A percentile compares a stretch with the other conserved stretches of the same genome.
Evolutionary conservation across 2,797 vertebrate species (phyloP).

Genomic region (Hydrolagus colliei): DNA sequence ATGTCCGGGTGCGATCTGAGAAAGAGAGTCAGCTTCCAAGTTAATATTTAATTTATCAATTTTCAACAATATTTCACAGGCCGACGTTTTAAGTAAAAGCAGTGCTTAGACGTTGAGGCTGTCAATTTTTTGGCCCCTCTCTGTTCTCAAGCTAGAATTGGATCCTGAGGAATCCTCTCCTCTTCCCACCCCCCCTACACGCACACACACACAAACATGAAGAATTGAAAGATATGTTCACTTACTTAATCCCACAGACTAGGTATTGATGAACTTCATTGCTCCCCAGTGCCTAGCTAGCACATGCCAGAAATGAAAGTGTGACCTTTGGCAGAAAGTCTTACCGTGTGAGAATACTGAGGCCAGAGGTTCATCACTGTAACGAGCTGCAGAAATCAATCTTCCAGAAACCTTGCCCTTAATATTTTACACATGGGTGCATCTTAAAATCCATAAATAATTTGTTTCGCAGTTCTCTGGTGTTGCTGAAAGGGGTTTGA

Average conservation of each 20-base stretch:
- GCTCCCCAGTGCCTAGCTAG: background rate
- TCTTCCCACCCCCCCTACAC: background rate
- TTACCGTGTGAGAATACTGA: conserved; percentile 40
- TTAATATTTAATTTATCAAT: no score
- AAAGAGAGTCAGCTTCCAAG: no score
- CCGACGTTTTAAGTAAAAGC: no score
- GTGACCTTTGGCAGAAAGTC: background rate
- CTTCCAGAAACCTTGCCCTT: conserved; percentile 49
- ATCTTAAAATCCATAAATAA: conserved; percentile 42
- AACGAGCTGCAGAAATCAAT: conserved; percentile 51
- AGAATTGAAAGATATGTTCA: background rate
- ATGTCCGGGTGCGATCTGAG: no score
- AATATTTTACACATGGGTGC: conserved; percentile 45
- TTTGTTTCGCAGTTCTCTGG: conserved; percentile 1
- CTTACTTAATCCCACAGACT: background rate
- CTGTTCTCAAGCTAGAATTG: no score
- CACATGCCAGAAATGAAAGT: background rate
- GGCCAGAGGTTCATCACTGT: conserved; percentile 47
- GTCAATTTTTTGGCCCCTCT: no score
- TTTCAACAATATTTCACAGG: no score
- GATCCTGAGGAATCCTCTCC: background rate
- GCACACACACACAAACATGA: background rate
- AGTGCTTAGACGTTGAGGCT: no score
- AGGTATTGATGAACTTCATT: background rate
- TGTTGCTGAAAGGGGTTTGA: background rate